A percentile compares a stretch with the other conserved stretches of the same genome.
Evolutionary conservation across 2,113 vertebrate genomes (phyloP).

Genomic region (Bambusicola thoracicus): DNA sequence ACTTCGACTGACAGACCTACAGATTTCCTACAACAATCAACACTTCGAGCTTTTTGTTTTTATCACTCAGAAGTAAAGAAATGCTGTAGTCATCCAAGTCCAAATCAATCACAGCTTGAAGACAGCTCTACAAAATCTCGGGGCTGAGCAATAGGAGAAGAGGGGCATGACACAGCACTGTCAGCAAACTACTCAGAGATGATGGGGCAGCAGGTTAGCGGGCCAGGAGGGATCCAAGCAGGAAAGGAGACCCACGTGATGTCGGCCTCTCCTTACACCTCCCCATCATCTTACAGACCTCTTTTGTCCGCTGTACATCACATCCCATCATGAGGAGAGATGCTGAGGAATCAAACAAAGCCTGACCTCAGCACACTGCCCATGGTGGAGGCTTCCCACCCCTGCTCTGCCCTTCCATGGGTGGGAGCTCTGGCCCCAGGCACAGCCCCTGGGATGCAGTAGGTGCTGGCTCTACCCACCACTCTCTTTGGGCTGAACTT

Average conservation of each 20-base stretch:
- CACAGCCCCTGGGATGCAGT: accelerated
- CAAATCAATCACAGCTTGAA: neutral
- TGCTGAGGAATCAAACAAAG: neutral
- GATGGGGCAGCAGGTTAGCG: accelerated
- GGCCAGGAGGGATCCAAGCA: accelerated
- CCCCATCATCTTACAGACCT: accelerated
- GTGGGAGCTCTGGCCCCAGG: accelerated
- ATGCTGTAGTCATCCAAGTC: neutral
- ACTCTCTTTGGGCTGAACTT: neutral
- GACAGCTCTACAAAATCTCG: neutral
- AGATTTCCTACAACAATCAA: neutral
- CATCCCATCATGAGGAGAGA: neutral
- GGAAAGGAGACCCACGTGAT: accelerated
- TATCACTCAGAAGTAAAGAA: neutral
- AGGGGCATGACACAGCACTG: no score
- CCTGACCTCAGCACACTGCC: neutral
- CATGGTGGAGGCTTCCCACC: neutral
- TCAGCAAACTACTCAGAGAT: neutral
- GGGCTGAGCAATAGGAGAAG: neutral
- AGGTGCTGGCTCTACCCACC: neutral
- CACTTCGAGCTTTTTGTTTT: neutral
- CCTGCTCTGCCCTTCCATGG: neutral
- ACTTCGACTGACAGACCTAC: neutral
- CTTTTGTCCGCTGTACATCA: neutral
- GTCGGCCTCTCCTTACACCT: neutral